phyloP scores from a whole-genome alignment of 1,140 invertebrate genomes.

The Achroia grisella region DNA sequence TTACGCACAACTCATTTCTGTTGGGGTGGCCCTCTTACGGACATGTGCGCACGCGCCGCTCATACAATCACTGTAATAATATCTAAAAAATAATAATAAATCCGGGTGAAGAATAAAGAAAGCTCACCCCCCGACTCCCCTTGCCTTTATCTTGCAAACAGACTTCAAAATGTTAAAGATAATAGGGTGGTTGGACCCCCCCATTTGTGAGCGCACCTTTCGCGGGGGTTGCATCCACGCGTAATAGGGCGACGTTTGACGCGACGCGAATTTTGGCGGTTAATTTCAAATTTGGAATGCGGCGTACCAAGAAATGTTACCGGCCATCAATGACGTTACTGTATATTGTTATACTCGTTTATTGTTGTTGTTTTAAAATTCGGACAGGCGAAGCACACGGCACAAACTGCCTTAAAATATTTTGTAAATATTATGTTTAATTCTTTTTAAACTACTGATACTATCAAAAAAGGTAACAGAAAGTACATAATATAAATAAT shows the following conservation, averaged over 20 bases:
- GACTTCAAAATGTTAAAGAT: slow-evolving; percentile 70
- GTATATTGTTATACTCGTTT: too few relatives aligned
- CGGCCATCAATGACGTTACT: too few relatives aligned
- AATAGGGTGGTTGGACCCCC: slow-evolving; percentile 60
- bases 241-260: slow-evolving; percentile 37
- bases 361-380: too few relatives aligned
- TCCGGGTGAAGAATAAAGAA: slow-evolving; percentile 72
- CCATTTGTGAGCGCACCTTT: slow-evolving; percentile 50
- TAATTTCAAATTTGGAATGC: slow-evolving; percentile 50
- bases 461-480: too few relatives aligned
- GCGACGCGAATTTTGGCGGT: slow-evolving; percentile 42
- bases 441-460: too few relatives aligned
- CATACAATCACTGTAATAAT: slow-evolving; percentile 68
- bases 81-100: slow-evolving; percentile 74
- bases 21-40: slow-evolving; percentile 43
- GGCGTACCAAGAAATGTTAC: not conserved
- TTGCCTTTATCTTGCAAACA: slow-evolving; percentile 72
- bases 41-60: slow-evolving; percentile 67
- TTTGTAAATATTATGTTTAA: too few relatives aligned
- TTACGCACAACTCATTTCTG: slow-evolving; percentile 26
- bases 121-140: slow-evolving; percentile 63
- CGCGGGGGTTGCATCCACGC: slow-evolving; percentile 41
- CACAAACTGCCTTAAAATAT: too few relatives aligned
- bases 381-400: too few relatives aligned
- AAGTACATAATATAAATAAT: too few relatives aligned